phyloP scores from a whole-genome alignment of 2,113 vertebrate genomes.

The Phocoena sinus region DNA sequence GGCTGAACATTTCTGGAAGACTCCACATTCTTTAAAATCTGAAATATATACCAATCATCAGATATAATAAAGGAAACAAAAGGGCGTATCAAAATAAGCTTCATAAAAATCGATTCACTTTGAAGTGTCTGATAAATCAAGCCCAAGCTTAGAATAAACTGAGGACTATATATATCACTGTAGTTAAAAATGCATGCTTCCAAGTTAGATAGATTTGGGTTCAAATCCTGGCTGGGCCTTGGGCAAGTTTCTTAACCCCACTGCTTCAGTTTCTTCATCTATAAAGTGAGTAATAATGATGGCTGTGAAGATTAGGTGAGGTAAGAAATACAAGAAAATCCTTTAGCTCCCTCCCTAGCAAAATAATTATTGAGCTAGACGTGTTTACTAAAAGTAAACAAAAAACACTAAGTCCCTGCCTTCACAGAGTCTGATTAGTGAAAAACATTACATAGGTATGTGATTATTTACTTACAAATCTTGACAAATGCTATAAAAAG shows the following conservation, averaged over 20 bases:
- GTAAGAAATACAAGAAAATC: not conserved
- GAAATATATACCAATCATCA: constrained; percentile 69
- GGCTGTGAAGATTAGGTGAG: not conserved
- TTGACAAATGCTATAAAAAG: not conserved
- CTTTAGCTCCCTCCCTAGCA: not conserved
- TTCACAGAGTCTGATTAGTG: not conserved
- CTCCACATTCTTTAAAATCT: constrained; percentile 96
- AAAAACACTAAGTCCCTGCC: not conserved
- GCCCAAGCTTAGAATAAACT: constrained; percentile 18
- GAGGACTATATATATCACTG: not conserved
- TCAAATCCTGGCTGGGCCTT: not conserved
- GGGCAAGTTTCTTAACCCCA: not conserved
- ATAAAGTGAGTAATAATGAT: not conserved
- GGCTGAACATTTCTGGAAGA: constrained; percentile 92
- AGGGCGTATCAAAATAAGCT: constrained; percentile 19
- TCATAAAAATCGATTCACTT: constrained; percentile 19
- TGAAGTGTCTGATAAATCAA: constrained; percentile 13
- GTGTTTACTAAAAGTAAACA: not conserved
- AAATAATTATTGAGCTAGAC: not conserved
- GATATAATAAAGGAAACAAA: constrained; percentile 42
- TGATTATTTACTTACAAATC: not conserved
- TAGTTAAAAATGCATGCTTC: not conserved
- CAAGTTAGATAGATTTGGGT: not conserved
- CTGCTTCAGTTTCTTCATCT: not conserved
- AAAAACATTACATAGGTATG: not conserved